phyloP scores from a whole-genome alignment of 2,888 invertebrate species.

The Spisula solida region DNA sequence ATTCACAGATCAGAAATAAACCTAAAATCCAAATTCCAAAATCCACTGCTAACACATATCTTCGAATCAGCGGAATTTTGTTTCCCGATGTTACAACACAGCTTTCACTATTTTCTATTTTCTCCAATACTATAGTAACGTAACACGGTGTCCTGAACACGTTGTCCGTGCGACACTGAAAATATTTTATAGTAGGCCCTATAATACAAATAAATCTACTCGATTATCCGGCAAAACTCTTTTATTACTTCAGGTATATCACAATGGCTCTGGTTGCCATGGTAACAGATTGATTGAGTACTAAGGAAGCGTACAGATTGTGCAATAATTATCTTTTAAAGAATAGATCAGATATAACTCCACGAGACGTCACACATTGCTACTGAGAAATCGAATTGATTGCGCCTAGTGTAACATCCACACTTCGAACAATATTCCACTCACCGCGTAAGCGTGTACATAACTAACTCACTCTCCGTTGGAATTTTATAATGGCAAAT shows the following conservation, averaged over 20 bases:
- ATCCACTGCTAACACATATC: not conserved
- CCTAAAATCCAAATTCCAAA: not conserved
- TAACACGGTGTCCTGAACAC: not conserved
- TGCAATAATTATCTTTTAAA: constrained; percentile 22
- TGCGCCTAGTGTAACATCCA: not conserved
- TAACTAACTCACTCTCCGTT: no score
- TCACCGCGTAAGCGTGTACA: not conserved
- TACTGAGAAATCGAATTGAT: not conserved
- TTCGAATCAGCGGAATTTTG: constrained; percentile 7
- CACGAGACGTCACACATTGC: not conserved
- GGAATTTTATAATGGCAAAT: constrained; percentile 17
- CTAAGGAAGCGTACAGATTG: not conserved
- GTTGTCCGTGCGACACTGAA: not conserved
- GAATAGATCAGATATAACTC: not conserved
- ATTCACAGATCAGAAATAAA: not conserved
- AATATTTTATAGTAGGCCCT: not conserved
- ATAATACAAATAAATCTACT: not conserved
- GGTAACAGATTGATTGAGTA: not conserved
- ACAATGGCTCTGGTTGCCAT: constrained; percentile 3
- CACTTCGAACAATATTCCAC: not conserved
- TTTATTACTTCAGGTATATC: constrained; percentile 13
- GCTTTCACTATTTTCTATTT: not conserved
- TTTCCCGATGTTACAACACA: not conserved
- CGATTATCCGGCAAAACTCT: not conserved
- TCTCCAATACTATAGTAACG: constrained; percentile 2